A percentile compares a stretch with the other conserved stretches of the same genome.
phyloP scores from a whole-genome alignment of 1,140 invertebrate genomes.

The Papilio polytes region DNA sequence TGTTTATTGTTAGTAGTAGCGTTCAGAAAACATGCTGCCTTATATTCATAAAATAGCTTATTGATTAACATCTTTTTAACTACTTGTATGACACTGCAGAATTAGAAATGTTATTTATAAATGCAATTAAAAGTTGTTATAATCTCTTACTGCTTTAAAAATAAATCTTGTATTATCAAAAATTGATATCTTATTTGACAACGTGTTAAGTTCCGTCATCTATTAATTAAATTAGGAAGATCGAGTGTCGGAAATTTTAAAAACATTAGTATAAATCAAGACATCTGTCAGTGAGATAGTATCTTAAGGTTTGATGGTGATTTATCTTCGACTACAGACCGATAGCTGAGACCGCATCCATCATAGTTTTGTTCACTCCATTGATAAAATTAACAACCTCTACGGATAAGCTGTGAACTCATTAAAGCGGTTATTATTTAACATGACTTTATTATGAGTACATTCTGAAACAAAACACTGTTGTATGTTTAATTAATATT shows the following conservation, averaged over 20 bases:
- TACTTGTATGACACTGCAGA: background rate
- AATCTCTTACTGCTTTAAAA: background rate
- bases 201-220: constrained; percentile 2
- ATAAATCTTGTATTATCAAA: background rate
- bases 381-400: constrained; percentile 70
- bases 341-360: constrained; percentile 62
- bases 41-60: background rate
- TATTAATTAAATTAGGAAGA: constrained; percentile 29
- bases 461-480: constrained; percentile 10
- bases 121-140: background rate
- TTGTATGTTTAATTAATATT: background rate
- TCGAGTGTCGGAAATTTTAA: constrained; percentile 20
- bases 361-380: constrained; percentile 77
- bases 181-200: background rate
- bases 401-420: constrained; percentile 55
- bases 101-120: too few species aligned
- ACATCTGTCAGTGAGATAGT: constrained; percentile 50
- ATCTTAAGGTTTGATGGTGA: constrained; percentile 55
- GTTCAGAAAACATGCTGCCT: background rate
- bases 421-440: constrained; percentile 23
- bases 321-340: constrained; percentile 62
- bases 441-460: background rate
- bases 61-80: background rate
- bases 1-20: background rate
- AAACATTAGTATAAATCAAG: constrained; percentile 34